phyloP scores from a whole-genome alignment of 2,888 invertebrate genomes.

The Hydraecia micacea region DNA sequence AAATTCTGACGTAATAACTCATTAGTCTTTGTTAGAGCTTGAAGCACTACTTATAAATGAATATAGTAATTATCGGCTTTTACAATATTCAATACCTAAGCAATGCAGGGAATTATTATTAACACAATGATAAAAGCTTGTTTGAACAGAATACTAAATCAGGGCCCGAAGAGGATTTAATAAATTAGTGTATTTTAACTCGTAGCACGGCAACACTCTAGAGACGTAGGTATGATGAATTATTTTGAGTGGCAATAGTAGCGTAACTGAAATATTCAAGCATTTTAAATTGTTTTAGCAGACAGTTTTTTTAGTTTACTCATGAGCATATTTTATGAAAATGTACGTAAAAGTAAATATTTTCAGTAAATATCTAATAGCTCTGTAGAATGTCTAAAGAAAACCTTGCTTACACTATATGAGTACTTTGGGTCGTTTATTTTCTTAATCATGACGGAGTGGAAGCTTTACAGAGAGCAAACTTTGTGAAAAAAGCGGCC shows the following conservation, averaged over 20 bases:
- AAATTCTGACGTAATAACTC: constrained; percentile 8
- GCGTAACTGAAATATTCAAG: not conserved
- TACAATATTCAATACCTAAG: constrained; percentile 24
- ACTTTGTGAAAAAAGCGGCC: not conserved
- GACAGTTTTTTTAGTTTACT: not conserved
- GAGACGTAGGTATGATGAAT: constrained; percentile 18
- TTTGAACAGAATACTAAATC: constrained; percentile 52
- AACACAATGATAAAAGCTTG: constrained; percentile 9
- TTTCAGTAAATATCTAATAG: not conserved
- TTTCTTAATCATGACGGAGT: constrained; percentile 28
- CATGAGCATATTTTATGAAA: not conserved
- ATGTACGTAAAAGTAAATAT: not conserved
- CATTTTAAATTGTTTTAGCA: not conserved
- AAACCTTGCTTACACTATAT: constrained; percentile 8
- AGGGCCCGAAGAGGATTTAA: constrained; percentile 38
- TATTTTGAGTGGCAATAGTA: constrained; percentile 38
- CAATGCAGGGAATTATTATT: constrained; percentile 31
- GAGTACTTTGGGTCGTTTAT: not conserved
- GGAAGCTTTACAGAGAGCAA: not conserved
- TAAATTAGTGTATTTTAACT: constrained; percentile 39
- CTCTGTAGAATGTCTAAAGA: constrained; percentile 5
- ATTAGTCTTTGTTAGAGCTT: constrained; percentile 17
- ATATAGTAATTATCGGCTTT: constrained; percentile 28
- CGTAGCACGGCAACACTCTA: constrained; percentile 18
- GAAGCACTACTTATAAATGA: constrained; percentile 8